Evolutionary conservation across 1,140 invertebrate genomes (phyloP), one percentile per base, ranked within the genome.

Genomic region (Lepidurus arcticus): DNA sequence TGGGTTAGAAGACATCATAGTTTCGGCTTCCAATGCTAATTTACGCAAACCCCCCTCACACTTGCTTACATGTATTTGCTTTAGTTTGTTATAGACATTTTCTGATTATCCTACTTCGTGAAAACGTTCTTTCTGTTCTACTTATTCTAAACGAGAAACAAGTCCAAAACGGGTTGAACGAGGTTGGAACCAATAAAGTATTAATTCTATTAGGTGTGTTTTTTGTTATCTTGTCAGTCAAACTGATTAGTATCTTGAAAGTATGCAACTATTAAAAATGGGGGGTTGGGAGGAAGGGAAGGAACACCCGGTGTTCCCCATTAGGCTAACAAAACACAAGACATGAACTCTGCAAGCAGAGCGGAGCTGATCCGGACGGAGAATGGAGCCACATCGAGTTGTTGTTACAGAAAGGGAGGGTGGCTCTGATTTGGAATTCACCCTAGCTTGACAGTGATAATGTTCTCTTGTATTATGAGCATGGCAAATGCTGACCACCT

Each of bases 251-350:
- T 65, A 65, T 65, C 53, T 21, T 65, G 53, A 7, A 65, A 65
- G 53, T 9, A 65, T 65, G 21, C 53, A 21, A 65, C 16, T 65
- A 65, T 65, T 65, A 9, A 65, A 65, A n/a, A 21, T n/a, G 21
- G 53, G 13, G 53, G 53, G 53, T 65, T 13, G 53, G 53, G 53
- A 21, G 53, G 45, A 47, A 3, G 10, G 45, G 45, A 13, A 13
- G n/a, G 53, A 65, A 65, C 53, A 65, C 53, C 53, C 53, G 53
- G 53, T 65, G n/a, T 65, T 65, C 53, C 53, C 53, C 53, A 65
- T 65, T 65, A 65, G 53, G 53, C 53, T 65, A 65, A 65, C 53
- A 65, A 65, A 65, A 65, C 53, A 65, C 53, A 65, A 65, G 53
- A 65, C 53, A 21, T 21, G 53, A 21, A 65, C 9, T 65, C 16